Evolutionary conservation across 2,888 invertebrate genomes (phyloP), one percentile per base, ranked within the genome.

Genomic region (Dichetophora obliterata): DNA sequence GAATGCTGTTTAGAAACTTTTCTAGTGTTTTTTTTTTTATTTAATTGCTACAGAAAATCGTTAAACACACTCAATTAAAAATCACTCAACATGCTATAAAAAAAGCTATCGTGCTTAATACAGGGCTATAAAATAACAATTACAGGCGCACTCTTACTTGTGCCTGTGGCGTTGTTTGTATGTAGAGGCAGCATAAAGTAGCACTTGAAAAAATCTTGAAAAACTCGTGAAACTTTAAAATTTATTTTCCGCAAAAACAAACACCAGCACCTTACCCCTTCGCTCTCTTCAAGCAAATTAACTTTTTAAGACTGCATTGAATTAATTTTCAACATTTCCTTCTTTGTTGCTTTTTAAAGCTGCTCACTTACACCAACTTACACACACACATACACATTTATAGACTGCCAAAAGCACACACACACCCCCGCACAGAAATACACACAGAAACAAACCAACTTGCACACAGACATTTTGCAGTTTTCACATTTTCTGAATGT

Each of bases 251-350:
- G 2, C 43, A 2, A 43, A 43, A 59, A 19, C 9, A 19, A 54
- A 54, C 11, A 37, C 37, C 1, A 37, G 11, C 37, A 4, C 8
- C 8, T 37, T 9, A 1, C 43, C 43, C 11, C 43, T 3, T 3
- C 14, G 1, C 43, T 61, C n/a, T 3, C 19, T 66, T 66, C 11
- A 66, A 8, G 16, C 34, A 66, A 66, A 37, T 66, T 66, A 24
- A 37, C 66, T 66, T 66, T 66, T 8, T 66, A 66, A 70, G 69
- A 52, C 52, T 52, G 24, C 69, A 70, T 70, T 70, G 52, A 70
- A 70, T 70, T 70, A 70, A 52, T 70, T 69, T 70, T 54, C 54
- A 70, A 50, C 52, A 54, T 52, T 31, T 27, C 16, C 69, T 34
- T 52, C 16, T 3, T 37, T 19, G 34, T 34, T 34, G 3, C 16